Evolutionary conservation across 2,113 vertebrate genomes (phyloP), one percentile per base, ranked within the genome.

Genomic region (Spilogale gracilis): DNA sequence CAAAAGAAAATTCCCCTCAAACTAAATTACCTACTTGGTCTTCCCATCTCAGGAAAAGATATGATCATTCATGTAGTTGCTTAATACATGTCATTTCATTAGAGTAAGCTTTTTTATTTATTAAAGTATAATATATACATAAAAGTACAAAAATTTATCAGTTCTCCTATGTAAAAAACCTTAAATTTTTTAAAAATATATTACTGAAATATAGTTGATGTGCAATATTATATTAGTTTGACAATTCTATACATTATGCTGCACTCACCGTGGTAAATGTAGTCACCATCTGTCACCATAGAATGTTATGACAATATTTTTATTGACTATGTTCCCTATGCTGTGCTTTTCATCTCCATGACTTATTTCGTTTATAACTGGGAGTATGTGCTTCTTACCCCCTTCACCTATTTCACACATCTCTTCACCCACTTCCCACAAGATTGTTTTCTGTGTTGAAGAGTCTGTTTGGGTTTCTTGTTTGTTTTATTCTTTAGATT

Each of bases 41-140:
- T 90, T 93, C 32, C 89, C 60, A 82, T 81, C 20, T 95, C 50
- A 92, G 54, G 7, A 93, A 95, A 93, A 96, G 38, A 48, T 48
- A 43, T 73, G 32, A 54, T 73, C 82, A 93, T 84, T 7, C 48
- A 67, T 38, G 32, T 1, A 93, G 9, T 61, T 67, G 21, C 32
- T 91, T 45, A 88, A 78, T 20, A 48, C 27, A 60, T 76, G 45
- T 50, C 27, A 92, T 74, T 89, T 83, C 50, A 16, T 78, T 69
- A 80, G 20, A 60, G 3, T 21, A 87, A 96, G 69, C 20, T 67
- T 85, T 25, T 96, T 96, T 94, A 88, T n/a, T n/a, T n/a, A 88
- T 63, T 95, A 78, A 91, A 52, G 18, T 91, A 21, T 45, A 71
- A 67, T 67, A 86, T 30, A 83, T 50, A 30, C 17, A 58, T 30